These are phyloP conservation scores for Cryptoprocta ferox DNA, from an alignment of 2,797 vertebrate genomes.

Conservation along the genomic window DNA sequence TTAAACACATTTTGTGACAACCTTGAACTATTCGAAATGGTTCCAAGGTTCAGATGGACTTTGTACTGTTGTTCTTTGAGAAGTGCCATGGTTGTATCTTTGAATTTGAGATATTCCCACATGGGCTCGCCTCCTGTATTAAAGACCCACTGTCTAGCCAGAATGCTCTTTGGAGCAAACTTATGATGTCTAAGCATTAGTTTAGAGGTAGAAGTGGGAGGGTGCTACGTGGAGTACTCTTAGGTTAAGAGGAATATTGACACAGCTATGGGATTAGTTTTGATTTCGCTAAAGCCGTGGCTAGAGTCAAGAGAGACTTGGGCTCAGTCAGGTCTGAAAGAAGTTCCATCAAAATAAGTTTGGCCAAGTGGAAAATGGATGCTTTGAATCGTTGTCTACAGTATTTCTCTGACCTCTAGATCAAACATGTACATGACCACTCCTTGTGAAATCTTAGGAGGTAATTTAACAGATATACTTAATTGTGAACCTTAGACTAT, in stretches of 20 bases:
- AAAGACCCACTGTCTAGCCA: not conserved
- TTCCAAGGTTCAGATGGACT: not conserved
- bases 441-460: not conserved
- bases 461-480: slow-evolving; percentile 38
- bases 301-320: not conserved
- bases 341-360: not conserved
- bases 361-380: not conserved
- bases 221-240: not conserved
- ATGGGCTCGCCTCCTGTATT: not conserved
- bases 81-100: not conserved
- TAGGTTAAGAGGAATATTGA: not conserved
- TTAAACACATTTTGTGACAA: not conserved
- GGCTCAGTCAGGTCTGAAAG: not conserved
- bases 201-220: not conserved
- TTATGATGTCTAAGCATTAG: not conserved
- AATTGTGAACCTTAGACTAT: not conserved
- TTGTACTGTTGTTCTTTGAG: not conserved
- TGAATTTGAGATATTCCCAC: not conserved
- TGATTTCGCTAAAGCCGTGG: not conserved
- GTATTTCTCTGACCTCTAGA: not conserved
- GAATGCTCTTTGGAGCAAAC: not conserved
- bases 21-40: not conserved
- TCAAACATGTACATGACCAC: not conserved
- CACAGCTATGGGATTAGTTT: not conserved
- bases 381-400: not conserved